Conservation (phyloP, 2,797 vertebrate species). For the Lycodopsis pacificus region DNA sequence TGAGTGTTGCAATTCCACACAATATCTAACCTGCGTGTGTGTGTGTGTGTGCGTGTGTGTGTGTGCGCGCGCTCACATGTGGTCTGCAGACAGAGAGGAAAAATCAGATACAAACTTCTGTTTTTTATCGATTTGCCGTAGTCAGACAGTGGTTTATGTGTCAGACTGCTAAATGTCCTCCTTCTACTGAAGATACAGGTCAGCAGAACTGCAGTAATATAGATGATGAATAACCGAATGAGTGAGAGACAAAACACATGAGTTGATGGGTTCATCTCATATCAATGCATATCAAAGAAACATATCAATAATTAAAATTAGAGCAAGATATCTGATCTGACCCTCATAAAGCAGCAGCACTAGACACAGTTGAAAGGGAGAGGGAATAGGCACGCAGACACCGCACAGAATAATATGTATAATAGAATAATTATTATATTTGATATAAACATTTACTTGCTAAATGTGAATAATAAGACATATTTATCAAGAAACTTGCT, state of each 20-base stretch:
- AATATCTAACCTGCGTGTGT: slow-evolving; percentile 34
- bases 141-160: slow-evolving; percentile 66
- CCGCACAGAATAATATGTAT: not conserved
- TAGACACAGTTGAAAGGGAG: not conserved
- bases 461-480: not conserved
- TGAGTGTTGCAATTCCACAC: slow-evolving; percentile 80
- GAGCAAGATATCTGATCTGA: not conserved
- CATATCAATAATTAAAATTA: not conserved
- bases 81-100: slow-evolving; percentile 42
- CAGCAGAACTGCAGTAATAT: slow-evolving; percentile 14
- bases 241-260: not conserved
- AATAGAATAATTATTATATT: not conserved
- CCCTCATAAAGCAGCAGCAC: not conserved
- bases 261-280: not conserved
- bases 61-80: slow-evolving; percentile 32
- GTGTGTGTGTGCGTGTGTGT: slow-evolving; percentile 21
- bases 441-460: not conserved
- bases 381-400: not conserved
- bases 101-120: slow-evolving; percentile 57
- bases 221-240: not conserved
- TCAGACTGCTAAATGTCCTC: slow-evolving; percentile 59
- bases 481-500: not conserved
- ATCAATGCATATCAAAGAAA: not conserved
- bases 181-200: slow-evolving; percentile 11
- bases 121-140: slow-evolving; percentile 64